Conservation (phyloP, 1,140 invertebrate genomes). For the Lepidurus couesii region DNA sequence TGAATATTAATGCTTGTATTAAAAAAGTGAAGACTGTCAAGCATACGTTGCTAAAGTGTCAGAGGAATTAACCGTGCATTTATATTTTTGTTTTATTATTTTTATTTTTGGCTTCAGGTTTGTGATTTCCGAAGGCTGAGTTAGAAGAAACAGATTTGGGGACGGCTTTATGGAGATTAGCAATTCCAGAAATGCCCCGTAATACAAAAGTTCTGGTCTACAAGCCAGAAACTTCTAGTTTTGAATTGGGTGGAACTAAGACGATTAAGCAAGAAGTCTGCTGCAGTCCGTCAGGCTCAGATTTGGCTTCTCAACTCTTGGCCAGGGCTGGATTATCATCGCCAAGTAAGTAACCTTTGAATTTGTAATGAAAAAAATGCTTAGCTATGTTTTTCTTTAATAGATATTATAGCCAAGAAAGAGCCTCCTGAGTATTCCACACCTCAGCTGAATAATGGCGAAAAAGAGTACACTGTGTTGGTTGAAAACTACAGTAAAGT, state of each 20-base stretch:
- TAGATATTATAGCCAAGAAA: background rate
- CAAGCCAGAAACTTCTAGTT: constrained; percentile 5
- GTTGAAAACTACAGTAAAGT: constrained; percentile 1
- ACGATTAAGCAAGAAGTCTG: background rate
- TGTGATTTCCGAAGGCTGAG: background rate
- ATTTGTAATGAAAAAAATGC: background rate
- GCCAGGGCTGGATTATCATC: constrained; percentile 16
- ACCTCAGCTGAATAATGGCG: constrained; percentile 4
- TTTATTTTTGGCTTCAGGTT: background rate
- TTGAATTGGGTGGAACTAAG: background rate
- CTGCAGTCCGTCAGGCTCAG: constrained; percentile 12
- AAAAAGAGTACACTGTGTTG: background rate
- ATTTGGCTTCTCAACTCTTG: background rate
- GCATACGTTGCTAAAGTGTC: too few relatives aligned
- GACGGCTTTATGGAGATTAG: constrained; percentile 17
- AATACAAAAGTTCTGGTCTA: constrained; percentile 15
- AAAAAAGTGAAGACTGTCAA: too few relatives aligned
- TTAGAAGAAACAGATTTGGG: background rate
- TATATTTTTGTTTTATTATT: background rate
- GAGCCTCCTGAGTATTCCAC: background rate
- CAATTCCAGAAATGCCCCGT: constrained; percentile 6
- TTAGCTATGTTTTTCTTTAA: background rate
- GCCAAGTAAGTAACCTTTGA: background rate
- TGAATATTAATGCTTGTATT: too few relatives aligned
- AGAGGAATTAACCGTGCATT: too few relatives aligned